These are phyloP conservation scores for Peribatodes rhomboidaria DNA, from an alignment of 2,888 invertebrate species.

Conservation along the genomic window DNA sequence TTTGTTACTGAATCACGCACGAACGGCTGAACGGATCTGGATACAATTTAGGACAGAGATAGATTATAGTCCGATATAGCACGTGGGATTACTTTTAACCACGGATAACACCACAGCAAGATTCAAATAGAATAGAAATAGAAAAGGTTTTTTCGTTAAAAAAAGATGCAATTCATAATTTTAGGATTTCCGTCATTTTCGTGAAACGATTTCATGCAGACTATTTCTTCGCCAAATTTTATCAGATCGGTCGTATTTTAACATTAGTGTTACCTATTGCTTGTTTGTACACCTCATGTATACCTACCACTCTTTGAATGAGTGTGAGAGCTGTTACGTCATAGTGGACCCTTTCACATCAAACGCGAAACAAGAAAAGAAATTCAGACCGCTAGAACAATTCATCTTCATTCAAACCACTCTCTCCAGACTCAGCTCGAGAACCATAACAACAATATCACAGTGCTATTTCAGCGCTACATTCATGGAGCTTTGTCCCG, in stretches of 20 bases:
- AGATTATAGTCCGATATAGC: no score
- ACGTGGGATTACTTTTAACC: no score
- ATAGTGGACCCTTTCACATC: constrained; percentile 1
- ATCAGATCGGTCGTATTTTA: not conserved
- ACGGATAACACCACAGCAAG: no score
- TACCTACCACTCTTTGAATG: not conserved
- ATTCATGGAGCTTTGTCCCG: constrained; percentile 14
- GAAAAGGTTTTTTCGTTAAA: no score
- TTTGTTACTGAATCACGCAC: no score
- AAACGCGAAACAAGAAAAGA: constrained; percentile 16
- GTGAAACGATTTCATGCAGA: no score
- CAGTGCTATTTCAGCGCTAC: constrained; percentile 24
- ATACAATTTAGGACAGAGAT: no score
- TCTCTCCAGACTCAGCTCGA: constrained; percentile 13
- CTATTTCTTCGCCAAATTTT: no score
- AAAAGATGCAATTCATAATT: no score
- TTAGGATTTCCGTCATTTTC: no score
- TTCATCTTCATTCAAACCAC: constrained; percentile 12
- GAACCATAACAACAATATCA: constrained; percentile 15
- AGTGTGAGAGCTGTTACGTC: constrained; percentile 2
- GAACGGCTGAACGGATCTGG: no score
- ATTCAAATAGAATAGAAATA: no score
- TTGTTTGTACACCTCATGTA: not conserved
- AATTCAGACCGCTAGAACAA: constrained; percentile 19
- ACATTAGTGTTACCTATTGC: not conserved